Evolutionary conservation across 2,888 invertebrate species (phyloP).

Genomic region (Lomographa bimaculata): DNA sequence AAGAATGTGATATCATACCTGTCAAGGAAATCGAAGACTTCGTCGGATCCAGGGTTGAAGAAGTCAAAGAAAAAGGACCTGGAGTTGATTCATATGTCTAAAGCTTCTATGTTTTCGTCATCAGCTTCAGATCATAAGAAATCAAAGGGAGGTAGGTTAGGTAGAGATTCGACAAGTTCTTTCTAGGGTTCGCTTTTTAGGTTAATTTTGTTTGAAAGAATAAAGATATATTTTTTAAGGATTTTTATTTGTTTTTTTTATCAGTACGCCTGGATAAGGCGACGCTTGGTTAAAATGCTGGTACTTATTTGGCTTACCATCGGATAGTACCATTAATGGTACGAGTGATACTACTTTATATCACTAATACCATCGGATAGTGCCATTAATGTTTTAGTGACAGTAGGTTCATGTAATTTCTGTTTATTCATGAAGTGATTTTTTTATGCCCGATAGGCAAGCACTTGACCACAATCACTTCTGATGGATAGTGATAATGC

Average conservation of each 20-base stretch:
- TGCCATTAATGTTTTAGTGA: too few relatives aligned
- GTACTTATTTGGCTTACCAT: too few relatives aligned
- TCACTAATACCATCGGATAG: too few relatives aligned
- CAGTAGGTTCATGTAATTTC: too few relatives aligned
- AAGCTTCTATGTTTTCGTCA: conserved; percentile 55
- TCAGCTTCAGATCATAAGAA: conserved; percentile 32
- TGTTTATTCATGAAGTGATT: too few relatives aligned
- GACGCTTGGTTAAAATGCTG: too few relatives aligned
- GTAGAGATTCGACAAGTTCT: conserved; percentile 58
- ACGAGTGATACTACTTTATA: too few relatives aligned
- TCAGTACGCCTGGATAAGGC: too few relatives aligned
- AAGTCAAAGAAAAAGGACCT: conserved; percentile 48
- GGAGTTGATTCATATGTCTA: conserved; percentile 64
- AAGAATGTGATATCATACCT: conserved; percentile 56
- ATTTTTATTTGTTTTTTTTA: background rate
- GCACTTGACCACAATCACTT: too few relatives aligned
- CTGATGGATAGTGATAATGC: too few relatives aligned
- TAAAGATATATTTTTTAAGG: conserved; percentile 19
- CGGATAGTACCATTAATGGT: too few relatives aligned
- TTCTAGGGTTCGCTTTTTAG: conserved; percentile 38
- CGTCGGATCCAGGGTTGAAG: conserved; percentile 58
- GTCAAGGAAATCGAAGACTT: conserved; percentile 47
- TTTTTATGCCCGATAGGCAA: too few relatives aligned
- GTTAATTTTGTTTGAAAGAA: conserved; percentile 31
- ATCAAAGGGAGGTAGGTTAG: conserved; percentile 37